These are phyloP conservation scores for Penaeus chinensis DNA, from an alignment of 1,140 invertebrate species.

Conservation along the genomic window DNA sequence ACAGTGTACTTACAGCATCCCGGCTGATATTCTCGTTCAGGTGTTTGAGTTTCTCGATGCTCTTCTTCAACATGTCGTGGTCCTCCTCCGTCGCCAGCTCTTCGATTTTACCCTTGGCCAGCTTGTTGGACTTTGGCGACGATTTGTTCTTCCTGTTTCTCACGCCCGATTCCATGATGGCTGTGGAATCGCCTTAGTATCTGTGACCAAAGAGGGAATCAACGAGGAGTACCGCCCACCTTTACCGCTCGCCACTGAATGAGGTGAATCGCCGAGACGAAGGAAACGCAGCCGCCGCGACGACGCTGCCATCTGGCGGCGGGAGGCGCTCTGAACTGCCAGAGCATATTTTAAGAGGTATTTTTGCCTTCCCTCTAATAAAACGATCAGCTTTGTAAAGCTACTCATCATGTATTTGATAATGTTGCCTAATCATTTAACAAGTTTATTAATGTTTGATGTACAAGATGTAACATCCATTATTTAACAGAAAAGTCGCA, in stretches of 20 bases:
- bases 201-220: not conserved
- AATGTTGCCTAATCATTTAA: no score
- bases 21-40: conserved; percentile 39
- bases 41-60: conserved; percentile 43
- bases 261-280: not conserved
- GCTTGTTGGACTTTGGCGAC: conserved; percentile 21
- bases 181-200: not conserved
- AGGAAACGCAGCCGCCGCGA: not conserved
- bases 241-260: conserved; percentile 27
- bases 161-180: conserved; percentile 43
- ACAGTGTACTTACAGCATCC: conserved; percentile 36
- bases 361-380: no score
- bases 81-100: not conserved
- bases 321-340: no score
- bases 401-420: no score
- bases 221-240: not conserved
- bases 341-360: no score
- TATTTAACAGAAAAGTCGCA: not conserved
- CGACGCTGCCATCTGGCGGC: conserved; percentile 26
- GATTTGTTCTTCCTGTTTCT: conserved; percentile 46
- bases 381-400: no score
- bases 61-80: conserved; percentile 37
- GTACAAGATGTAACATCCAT: not conserved
- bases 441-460: not conserved
- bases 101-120: not conserved